These are phyloP conservation scores for Melitaea athalia DNA, from an alignment of 2,888 invertebrate species.

Conservation along the genomic window DNA sequence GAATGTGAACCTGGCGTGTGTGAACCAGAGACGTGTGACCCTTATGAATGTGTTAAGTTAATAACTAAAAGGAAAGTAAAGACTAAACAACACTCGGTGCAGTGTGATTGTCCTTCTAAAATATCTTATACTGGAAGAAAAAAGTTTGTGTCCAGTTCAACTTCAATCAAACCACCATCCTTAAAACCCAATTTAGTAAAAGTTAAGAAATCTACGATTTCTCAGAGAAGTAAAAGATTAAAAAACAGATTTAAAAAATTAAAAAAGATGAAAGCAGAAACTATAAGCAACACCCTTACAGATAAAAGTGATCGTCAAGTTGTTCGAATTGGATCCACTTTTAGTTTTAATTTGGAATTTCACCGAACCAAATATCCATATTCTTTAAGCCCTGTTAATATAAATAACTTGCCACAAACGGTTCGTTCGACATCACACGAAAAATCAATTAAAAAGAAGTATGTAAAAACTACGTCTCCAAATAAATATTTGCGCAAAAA, in stretches of 20 bases:
- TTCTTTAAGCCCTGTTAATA: not conserved
- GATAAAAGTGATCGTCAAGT: constrained; percentile 27
- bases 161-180: constrained; percentile 34
- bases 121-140: constrained; percentile 39
- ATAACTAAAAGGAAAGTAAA: constrained; percentile 42
- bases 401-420: constrained; percentile 18
- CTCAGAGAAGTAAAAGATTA: constrained; percentile 1
- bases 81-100: constrained; percentile 29
- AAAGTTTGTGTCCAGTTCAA: constrained; percentile 47
- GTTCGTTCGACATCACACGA: constrained; percentile 8
- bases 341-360: constrained; percentile 44
- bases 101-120: constrained; percentile 34
- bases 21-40: constrained; percentile 48
- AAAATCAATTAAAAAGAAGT: constrained; percentile 18
- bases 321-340: constrained; percentile 41
- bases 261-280: constrained; percentile 18
- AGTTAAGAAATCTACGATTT: constrained; percentile 37
- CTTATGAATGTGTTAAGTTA: constrained; percentile 47
- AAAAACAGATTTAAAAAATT: constrained; percentile 14
- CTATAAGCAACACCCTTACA: constrained; percentile 12
- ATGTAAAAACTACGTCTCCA: constrained; percentile 25
- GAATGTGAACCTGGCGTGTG: constrained; percentile 52
- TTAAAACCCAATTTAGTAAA: constrained; percentile 44
- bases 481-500: constrained; percentile 32
- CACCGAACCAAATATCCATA: constrained; percentile 34